Evolutionary conservation across 2,113 vertebrate species (phyloP), one percentile per base, ranked within the genome.

Genomic region (Periophthalmodon schlosseri): DNA sequence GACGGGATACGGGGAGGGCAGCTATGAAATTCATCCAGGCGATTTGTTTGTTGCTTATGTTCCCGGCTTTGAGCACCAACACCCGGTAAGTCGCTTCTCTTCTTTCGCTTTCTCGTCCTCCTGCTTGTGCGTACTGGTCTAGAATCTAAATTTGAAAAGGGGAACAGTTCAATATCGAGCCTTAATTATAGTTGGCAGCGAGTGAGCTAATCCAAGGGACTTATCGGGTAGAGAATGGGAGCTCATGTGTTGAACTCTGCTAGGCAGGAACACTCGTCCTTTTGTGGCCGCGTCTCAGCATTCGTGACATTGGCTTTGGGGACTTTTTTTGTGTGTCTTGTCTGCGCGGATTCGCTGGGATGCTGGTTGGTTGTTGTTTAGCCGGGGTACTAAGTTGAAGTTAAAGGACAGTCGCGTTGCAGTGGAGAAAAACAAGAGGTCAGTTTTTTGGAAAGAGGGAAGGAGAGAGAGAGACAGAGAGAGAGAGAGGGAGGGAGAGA

Each of bases 21-120:
- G 93, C 90, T 85, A 95, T 95, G 94, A 94, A 94, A 94, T 92
- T 91, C 92, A 86, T 94, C 89, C 90, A 88, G 73, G 93, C 92
- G 82, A 78, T 94, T 83, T 93, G 89, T 89, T 82, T 94, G 80
- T 86, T 95, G 83, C 93, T 95, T 72, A 88, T 95, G 78, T 93
- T 90, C 80, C 93, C 94, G 57, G 93, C 91, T 83, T 81, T 94
- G 73, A 93, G 92, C 90, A 80, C 91, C 90, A 93, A 94, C 86
- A 92, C 88, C 86, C 93, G 93, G 93, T 95, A 91, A 89, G 92
- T 86, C 44, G 74, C 33, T 72, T 36, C 20, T 69, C 39, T 7
- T 68, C 21, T 50, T 34, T 63, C 10, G 69, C 14, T 23, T 60
- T 28, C 23, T 73, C n/a, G 20, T 28, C 21, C 58, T 9, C 33